Conservation (phyloP, 92 coral and sea anemone genomes). For the Palythoa caribaeorum region DNA sequence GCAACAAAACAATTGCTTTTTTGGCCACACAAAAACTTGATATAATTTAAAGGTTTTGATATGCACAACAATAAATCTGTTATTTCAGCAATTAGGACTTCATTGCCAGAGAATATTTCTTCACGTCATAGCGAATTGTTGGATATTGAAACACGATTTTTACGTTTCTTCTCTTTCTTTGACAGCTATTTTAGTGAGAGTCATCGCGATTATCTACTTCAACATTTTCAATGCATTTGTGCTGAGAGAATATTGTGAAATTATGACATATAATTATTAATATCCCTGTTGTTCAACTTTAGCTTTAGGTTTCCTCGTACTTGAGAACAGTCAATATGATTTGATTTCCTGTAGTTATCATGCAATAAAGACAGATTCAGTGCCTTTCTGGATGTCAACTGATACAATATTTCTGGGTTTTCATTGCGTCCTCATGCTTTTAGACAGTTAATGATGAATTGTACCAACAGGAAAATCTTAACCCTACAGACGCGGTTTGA, state of each 20-base stretch:
- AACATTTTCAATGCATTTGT: neutral
- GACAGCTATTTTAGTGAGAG: too few relatives aligned
- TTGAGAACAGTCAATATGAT: neutral
- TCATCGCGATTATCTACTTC: neutral
- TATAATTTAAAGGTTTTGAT: neutral
- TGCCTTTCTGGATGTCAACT: neutral
- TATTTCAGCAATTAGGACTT: conserved; percentile 8
- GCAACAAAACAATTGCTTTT: neutral
- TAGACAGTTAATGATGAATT: neutral
- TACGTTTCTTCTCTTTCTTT: too few relatives aligned
- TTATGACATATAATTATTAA: neutral
- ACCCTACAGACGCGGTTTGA: neutral
- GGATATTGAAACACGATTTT: too few relatives aligned
- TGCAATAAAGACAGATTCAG: neutral
- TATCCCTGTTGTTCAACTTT: neutral
- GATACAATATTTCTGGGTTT: neutral
- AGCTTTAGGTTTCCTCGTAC: neutral
- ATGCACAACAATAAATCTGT: neutral
- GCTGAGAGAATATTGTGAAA: neutral
- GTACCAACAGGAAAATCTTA: neutral
- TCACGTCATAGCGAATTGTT: too few relatives aligned
- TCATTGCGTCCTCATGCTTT: neutral
- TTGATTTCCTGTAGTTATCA: neutral
- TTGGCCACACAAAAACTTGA: neutral
- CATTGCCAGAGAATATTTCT: conserved; percentile 7